Evolutionary conservation across 2,888 invertebrate species (phyloP).

Genomic region (Andricus quercusramuli): DNA sequence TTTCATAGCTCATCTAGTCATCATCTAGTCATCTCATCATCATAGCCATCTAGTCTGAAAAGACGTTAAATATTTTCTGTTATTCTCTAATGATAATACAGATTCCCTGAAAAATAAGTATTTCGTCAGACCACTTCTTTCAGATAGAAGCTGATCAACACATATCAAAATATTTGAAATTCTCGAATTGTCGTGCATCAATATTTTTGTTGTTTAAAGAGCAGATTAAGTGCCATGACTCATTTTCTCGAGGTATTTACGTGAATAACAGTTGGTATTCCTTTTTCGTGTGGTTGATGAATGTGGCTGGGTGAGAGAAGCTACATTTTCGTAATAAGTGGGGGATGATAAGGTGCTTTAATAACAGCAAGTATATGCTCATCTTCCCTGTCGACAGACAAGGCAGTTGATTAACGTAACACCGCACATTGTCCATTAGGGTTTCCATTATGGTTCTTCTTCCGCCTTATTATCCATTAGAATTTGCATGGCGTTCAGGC

Average conservation of each 20-base stretch:
- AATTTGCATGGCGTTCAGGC: conserved; percentile 47
- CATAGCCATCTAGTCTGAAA: too few relatives aligned
- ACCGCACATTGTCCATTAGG: conserved; percentile 52
- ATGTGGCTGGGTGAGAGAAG: conserved; percentile 22
- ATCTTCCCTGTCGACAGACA: conserved; percentile 43
- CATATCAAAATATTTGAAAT: too few relatives aligned
- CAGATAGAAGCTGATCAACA: too few relatives aligned
- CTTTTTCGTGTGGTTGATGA: conserved; percentile 23
- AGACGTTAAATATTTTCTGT: too few relatives aligned
- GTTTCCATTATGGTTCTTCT: conserved; percentile 56
- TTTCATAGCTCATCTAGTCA: too few relatives aligned
- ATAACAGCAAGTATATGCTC: conserved; percentile 55
- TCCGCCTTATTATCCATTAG: conserved; percentile 54
- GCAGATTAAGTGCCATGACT: not conserved
- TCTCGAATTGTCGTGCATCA: too few relatives aligned
- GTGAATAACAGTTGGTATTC: conserved; percentile 11
- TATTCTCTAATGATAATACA: too few relatives aligned
- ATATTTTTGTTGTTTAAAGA: not conserved
- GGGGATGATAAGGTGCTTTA: conserved; percentile 52
- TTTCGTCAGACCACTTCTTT: too few relatives aligned
- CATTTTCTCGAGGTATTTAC: conserved; percentile 3
- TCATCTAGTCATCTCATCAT: too few relatives aligned
- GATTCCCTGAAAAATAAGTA: too few relatives aligned
- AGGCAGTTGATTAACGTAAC: conserved; percentile 33
- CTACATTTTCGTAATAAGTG: conserved; percentile 34